phyloP scores from a whole-genome alignment of 1,140 invertebrate species.

The Drosophila bocki region DNA sequence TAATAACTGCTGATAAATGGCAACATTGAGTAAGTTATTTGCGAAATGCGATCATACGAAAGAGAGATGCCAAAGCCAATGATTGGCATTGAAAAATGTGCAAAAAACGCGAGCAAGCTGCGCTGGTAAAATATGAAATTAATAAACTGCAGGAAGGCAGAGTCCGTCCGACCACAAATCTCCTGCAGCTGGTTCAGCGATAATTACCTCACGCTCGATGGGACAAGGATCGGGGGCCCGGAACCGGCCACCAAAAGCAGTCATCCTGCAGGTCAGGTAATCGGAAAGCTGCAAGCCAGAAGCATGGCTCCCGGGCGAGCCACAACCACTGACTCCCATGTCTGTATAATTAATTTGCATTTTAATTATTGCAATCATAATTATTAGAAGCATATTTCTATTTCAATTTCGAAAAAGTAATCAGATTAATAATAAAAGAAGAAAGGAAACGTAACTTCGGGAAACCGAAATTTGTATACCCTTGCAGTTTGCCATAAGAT shows the following conservation, averaged over 20 bases:
- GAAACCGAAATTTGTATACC: too few species aligned
- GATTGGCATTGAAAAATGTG: conserved; percentile 7
- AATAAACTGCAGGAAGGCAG: conserved; percentile 45
- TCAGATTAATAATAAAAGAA: too few species aligned
- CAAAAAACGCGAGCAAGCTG: conserved; percentile 9
- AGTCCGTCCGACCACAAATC: conserved; percentile 3
- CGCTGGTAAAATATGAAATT: conserved; percentile 53
- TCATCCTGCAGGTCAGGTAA: neutral
- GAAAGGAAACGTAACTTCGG: too few species aligned
- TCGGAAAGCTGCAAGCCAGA: neutral
- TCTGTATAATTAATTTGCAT: too few species aligned
- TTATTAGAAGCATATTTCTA: too few species aligned
- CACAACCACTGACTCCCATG: neutral
- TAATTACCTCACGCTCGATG: conserved; percentile 45
- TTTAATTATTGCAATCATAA: too few species aligned
- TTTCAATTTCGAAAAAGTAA: too few species aligned
- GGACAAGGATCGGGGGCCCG: conserved; percentile 1
- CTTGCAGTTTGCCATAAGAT: too few species aligned
- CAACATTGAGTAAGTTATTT: conserved; percentile 35
- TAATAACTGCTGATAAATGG: conserved; percentile 49
- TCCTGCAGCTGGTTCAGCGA: conserved; percentile 4
- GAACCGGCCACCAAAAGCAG: neutral
- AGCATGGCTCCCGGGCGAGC: neutral
- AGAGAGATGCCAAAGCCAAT: conserved; percentile 12
- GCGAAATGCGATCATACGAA: conserved; percentile 51